Conservation (phyloP, 2,888 invertebrate genomes). For the Sericinus montela region DNA sequence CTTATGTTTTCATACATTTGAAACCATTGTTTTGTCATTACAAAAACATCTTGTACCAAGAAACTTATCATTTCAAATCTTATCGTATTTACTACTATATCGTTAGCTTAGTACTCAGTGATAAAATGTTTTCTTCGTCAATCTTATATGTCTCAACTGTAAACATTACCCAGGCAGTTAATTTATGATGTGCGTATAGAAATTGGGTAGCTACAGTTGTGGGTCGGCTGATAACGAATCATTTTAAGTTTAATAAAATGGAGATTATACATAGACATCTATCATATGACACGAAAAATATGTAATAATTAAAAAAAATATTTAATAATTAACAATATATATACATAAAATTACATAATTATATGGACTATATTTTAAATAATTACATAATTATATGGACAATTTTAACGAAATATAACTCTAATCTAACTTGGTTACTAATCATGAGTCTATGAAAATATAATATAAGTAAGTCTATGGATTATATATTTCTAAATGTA, state of each 20-base stretch:
- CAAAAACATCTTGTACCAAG: no score
- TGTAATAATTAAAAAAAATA: no score
- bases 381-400: no score
- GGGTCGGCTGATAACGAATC: slow-evolving; percentile 31
- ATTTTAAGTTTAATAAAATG: slow-evolving; percentile 37
- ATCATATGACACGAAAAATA: slow-evolving; percentile 39
- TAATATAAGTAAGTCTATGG: not conserved
- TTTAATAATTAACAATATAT: slow-evolving; percentile 26
- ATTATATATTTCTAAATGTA: slow-evolving; percentile 24
- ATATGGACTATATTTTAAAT: slow-evolving; percentile 13
- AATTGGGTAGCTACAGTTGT: slow-evolving; percentile 19
- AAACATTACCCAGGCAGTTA: slow-evolving; percentile 1
- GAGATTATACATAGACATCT: no score
- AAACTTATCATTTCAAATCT: no score
- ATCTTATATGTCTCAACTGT: no score
- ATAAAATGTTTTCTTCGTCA: not conserved
- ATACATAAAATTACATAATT: slow-evolving; percentile 32
- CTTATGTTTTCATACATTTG: no score
- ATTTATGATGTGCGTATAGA: slow-evolving; percentile 6
- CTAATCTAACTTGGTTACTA: not conserved
- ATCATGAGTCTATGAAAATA: not conserved
- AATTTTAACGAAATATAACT: no score
- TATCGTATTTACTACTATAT: no score
- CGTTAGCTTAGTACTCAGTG: no score
- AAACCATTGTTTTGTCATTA: no score